These are phyloP conservation scores for Digitonthophagus gazella DNA, from an alignment of 2,888 invertebrate species.

Conservation along the genomic window DNA sequence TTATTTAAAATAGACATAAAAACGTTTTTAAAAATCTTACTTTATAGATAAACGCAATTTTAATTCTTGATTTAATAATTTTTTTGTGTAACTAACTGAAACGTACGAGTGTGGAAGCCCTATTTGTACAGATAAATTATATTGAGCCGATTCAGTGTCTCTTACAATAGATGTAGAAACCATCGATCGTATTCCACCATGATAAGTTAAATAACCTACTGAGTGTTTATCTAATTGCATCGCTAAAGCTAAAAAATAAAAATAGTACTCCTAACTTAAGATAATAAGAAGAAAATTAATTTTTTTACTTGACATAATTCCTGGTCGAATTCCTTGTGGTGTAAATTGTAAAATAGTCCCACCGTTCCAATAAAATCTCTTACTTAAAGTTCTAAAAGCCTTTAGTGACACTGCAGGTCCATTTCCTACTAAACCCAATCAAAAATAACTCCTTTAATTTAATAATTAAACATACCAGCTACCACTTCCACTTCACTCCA, in stretches of 20 bases:
- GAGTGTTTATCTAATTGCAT: constrained; percentile 85
- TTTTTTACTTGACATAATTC: constrained; percentile 70
- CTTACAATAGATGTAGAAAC: constrained; percentile 81
- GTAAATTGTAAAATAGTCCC: constrained; percentile 75
- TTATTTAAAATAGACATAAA: constrained; percentile 12
- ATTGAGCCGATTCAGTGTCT: constrained; percentile 58
- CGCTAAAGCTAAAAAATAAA: constrained; percentile 63
- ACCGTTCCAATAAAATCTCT: constrained; percentile 73
- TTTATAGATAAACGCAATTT: constrained; percentile 75
- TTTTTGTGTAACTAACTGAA: constrained; percentile 73
- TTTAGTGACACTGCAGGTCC: constrained; percentile 78
- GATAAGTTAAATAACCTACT: constrained; percentile 84
- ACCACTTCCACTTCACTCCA: constrained; percentile 87
- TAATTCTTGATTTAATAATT: constrained; percentile 75
- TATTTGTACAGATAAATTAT: constrained; percentile 73
- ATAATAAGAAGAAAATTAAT: constrained; percentile 2
- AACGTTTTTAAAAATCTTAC: constrained; percentile 58
- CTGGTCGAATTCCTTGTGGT: constrained; percentile 72
- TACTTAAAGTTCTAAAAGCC: constrained; percentile 72
- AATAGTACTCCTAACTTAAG: not conserved
- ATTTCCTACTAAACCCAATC: constrained; percentile 51
- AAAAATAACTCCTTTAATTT: not conserved
- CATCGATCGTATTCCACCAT: constrained; percentile 68
- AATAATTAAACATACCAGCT: constrained; percentile 57
- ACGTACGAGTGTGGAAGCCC: constrained; percentile 79